Base-by-base conservation (phyloP, 2,888 invertebrate genomes). In the Caenorhabditis sp. region DNA sequence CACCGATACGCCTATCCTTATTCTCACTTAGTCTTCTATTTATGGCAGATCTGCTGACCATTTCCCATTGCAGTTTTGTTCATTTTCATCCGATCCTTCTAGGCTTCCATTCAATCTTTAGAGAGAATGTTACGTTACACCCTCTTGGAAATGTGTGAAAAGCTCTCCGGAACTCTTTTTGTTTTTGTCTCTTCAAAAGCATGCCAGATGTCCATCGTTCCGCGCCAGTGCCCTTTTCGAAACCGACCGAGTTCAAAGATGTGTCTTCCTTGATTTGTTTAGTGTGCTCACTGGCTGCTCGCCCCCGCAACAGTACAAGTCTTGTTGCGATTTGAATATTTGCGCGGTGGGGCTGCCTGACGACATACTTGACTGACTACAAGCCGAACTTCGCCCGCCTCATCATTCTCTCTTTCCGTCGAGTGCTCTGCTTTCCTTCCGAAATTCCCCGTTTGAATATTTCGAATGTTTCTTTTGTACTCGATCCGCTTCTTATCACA, bases 311-410 rank as follows among this genome's bases (percentile, higher is more conserved):
- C 68, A 68, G 68, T 68, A 68, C 68, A 59, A 68, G 66, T 46
- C 45, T 63, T 61, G 61, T 61, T 30, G 43, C 45, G 68, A 68
- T 68, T 68, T 68, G 68, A 68, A 68, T 68, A 68, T 68, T 68
- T 68, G 52, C 59, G 46, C 27, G 27, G 45, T 41, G 30, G 30
- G 26, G 15, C 30, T 27, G 27, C 61, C 39, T 37, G 53, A 52
- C 55, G 58, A 59, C 68, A 58, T 68, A 68, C 68, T 68, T 68
- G 68, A 68, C 58, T 68, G 68, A 58, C 58, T 58, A 59, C 68
- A 68, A 68, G 65, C 65, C 65, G 63, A 53, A 50, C 39, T 53
- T 61, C 27, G 26, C 39, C 50, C 22, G 7, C 45, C 22, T 6
- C 22, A 15, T 48, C 61, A 43, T 22, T 20, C 43, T 53, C 41